Conservation (phyloP, 2,797 vertebrate species). For the Limosa lapponica region DNA sequence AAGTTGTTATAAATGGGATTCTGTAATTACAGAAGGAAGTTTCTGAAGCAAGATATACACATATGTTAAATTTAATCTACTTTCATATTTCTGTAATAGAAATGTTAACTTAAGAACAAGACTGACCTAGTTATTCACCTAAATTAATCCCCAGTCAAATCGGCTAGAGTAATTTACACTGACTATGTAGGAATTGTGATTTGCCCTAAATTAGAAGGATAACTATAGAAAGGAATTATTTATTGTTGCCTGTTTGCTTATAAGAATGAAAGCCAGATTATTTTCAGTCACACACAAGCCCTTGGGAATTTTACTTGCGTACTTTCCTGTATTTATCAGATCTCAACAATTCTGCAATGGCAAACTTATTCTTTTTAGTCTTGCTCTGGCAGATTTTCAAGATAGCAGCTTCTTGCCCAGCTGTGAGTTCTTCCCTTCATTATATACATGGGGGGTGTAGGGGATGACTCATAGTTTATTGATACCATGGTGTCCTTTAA, state of each 20-base stretch:
- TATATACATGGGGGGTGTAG: rapidly evolving
- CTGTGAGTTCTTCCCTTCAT: neutral
- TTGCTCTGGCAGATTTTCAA: neutral
- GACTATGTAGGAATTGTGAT: neutral
- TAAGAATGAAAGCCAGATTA: neutral
- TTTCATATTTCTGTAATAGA: neutral
- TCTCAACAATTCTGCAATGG: neutral
- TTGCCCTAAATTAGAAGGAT: neutral
- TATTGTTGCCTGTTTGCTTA: neutral
- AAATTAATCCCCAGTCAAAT: neutral
- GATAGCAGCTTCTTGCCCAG: neutral
- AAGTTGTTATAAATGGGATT: neutral
- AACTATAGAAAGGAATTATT: neutral
- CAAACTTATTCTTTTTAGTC: neutral
- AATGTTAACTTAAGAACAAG: neutral
- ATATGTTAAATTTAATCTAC: neutral
- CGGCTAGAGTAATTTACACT: neutral
- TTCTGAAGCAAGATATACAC: neutral
- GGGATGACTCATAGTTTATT: neutral
- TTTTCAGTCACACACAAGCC: neutral
- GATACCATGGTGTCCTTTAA: neutral
- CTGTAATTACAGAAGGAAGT: neutral
- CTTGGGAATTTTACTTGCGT: neutral
- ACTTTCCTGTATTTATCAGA: neutral
- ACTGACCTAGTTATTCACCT: neutral